Evolutionary conservation across 1,140 invertebrate genomes (phyloP), one percentile per base, ranked within the genome.

Genomic region (Goniozus legneri): DNA sequence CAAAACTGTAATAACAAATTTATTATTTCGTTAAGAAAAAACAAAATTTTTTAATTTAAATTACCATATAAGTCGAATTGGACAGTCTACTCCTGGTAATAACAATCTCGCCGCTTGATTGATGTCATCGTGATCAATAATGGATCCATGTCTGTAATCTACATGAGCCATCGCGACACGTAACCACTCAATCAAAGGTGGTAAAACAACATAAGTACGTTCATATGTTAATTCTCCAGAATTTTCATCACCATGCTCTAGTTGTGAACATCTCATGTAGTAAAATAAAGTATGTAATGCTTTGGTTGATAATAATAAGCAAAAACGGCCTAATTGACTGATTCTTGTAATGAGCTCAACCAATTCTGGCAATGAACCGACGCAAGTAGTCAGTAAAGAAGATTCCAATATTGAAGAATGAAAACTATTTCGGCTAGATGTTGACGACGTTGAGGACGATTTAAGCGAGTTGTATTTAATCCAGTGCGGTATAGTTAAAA

Each of bases 181-280:
- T 32, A 93, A 72, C 92, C 91, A 95, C 69, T 94, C 91, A 8
- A 90, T 83, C 21, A 95, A 71, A 1, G 91, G 91, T 1, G 92
- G 92, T 18, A 93, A 69, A 0, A 92, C 89, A 2, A 91, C 87
- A 57, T 90, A 91, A 1, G 90, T 90, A 31, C 90, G 78, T 69
- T 92, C 90, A 52, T 92, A 91, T 55, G 89, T 88, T 22, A 94
- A 71, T 55, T 89, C 88, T 1, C 79, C 80, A 3, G 61, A 64
- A 50, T 63, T 65, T 44, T 79, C 65, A 58, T 81, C 77, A 1
- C 77, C 77, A 56, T 86, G 84, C 60, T 86, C 84, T 61, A 86
- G 55, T 77, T 94, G 91, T 0, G 89, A 92, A 72, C 91, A 94
- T 27, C 90, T 78, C 90, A 93, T 93, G 59, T 92, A 93, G 71